Evolutionary conservation across 2,888 invertebrate species (phyloP), one percentile per base, ranked within the genome.

Genomic region (Abrostola tripartita): DNA sequence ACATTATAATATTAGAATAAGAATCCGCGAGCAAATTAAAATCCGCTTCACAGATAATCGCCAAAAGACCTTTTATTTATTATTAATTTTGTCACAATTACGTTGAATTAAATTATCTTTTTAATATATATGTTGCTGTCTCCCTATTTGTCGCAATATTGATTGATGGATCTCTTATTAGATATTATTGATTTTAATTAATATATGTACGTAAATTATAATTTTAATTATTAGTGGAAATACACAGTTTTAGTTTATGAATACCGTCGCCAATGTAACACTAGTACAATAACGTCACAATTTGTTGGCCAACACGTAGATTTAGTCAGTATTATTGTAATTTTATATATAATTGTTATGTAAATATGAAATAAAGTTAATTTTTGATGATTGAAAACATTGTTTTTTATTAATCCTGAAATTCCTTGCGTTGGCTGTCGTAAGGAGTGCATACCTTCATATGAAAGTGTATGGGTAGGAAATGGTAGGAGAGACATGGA

Each of bases 251-350:
- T 71, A 52, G 57, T 74, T 79, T 52, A 38, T 35, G 7, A 2
- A 66, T 70, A 44, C 38, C 56, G 70, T 65, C 66, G 52, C 68
- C 41, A 73, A 68, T 61, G 54, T 71, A 71, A 68, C 52, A 51
- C 42, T 72, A 74, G 65, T 74, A 78, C 78, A 79, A 79, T 78
- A 75, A 78, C 52, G 71, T 74, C 75, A 71, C 65, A 78, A 74
- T 12, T 41, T 50, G 49, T 59, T 63, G 68, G 65, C 65, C 65
- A 62, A 24, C 44, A 47, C 44, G 61, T 76, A 61, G 57, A 69
- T 67, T 65, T 70, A 76, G 73, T 63, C 74, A 84, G 78, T 84
- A 79, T 83, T 82, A 79, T 65, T 75, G 64, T 70, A 72, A 76
- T 67, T 68, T 35, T 41, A 57, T 61, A 44, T 50, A 61, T 64